Conservation (phyloP, 2,113 vertebrate genomes). For the Periophthalmodon schlosseri region DNA sequence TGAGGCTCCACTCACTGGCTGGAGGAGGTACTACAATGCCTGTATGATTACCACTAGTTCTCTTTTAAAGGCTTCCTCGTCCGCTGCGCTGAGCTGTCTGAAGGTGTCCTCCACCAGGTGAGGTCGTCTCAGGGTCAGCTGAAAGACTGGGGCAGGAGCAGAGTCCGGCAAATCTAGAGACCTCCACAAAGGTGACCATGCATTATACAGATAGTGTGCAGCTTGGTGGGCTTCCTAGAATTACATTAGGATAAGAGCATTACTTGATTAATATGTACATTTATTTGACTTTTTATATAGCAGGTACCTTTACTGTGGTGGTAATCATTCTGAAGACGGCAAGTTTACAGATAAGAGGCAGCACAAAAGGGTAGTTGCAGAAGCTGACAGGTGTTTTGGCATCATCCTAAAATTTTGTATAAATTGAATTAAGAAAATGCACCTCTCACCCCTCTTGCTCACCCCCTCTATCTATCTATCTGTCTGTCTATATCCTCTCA, state of each 20-base stretch:
- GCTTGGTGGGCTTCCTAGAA: slow-evolving; percentile 9
- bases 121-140: slow-evolving; percentile 58
- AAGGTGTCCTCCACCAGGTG: slow-evolving; percentile 70
- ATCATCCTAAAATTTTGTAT: slow-evolving; percentile 46
- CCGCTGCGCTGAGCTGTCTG: slow-evolving; percentile 58
- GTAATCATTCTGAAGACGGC: slow-evolving; percentile 35
- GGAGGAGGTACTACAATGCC: neutral
- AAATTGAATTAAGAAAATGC: neutral
- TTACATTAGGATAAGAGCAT: neutral
- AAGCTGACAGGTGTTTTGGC: slow-evolving; percentile 52
- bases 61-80: slow-evolving; percentile 49
- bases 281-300: neutral
- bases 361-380: slow-evolving; percentile 71
- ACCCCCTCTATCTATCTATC: neutral
- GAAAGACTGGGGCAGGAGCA: slow-evolving; percentile 27
- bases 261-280: neutral
- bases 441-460: too few species aligned
- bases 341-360: slow-evolving; percentile 56
- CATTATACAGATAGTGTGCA: fast-evolving
- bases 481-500: too few species aligned
- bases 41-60: slow-evolving; percentile 55
- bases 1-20: neutral
- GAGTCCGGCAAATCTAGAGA: fast-evolving
- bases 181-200: neutral
- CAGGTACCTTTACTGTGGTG: slow-evolving; percentile 33